These are phyloP conservation scores for Drosophila mayri DNA, from an alignment of 1,140 invertebrate genomes.

Conservation along the genomic window DNA sequence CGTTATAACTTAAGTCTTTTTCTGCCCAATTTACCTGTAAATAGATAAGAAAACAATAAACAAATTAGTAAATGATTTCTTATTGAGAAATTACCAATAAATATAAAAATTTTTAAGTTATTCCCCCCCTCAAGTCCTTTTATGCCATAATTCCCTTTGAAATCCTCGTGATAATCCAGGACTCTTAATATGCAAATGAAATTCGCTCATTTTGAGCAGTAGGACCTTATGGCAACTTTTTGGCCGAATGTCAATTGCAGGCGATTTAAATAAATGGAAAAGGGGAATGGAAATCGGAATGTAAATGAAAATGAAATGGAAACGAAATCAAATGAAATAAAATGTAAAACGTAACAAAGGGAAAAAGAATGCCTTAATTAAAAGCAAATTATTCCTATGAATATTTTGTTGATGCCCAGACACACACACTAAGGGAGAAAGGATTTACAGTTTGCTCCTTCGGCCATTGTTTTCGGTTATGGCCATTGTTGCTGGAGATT, in stretches of 20 bases:
- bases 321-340: slow-evolving; percentile 32
- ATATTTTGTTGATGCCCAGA: slow-evolving; percentile 66
- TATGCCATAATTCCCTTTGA: background rate
- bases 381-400: slow-evolving; percentile 77
- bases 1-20: background rate
- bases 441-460: slow-evolving; percentile 42
- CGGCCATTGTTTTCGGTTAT: slow-evolving; percentile 45
- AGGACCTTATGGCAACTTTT: slow-evolving; percentile 10
- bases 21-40: slow-evolving; percentile 27
- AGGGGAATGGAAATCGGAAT: background rate
- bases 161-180: slow-evolving; percentile 5
- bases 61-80: slow-evolving; percentile 7
- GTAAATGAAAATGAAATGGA: slow-evolving; percentile 55
- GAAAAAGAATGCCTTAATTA: slow-evolving; percentile 66
- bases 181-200: slow-evolving; percentile 17
- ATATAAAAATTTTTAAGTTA: background rate
- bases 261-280: slow-evolving; percentile 70
- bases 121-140: background rate
- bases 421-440: slow-evolving; percentile 4
- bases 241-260: slow-evolving; percentile 61
- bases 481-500: slow-evolving; percentile 47
- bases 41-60: background rate
- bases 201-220: background rate
- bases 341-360: slow-evolving; percentile 14
- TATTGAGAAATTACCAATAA: background rate